Evolutionary conservation across 2,888 invertebrate genomes (phyloP).

Genomic region (Campoletis raptor): DNA sequence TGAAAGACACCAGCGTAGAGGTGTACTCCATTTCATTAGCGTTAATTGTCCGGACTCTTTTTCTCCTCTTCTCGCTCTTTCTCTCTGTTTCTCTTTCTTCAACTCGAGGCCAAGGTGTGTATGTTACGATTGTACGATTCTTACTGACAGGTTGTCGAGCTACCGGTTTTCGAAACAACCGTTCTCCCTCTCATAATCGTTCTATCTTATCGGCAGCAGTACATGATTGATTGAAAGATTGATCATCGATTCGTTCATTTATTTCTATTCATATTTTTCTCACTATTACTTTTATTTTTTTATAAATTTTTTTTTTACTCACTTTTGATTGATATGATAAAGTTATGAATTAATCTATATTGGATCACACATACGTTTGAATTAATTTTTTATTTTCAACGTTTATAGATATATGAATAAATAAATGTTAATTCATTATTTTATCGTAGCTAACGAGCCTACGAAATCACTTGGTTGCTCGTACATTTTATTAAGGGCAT

Average conservation of each 20-base stretch:
- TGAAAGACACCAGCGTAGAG: slow-evolving; percentile 72
- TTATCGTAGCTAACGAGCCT: slow-evolving; percentile 74
- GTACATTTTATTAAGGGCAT: slow-evolving; percentile 83
- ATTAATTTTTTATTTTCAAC: neutral
- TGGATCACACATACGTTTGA: slow-evolving; percentile 38
- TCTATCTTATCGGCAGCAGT: slow-evolving; percentile 51
- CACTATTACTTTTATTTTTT: slow-evolving; percentile 1
- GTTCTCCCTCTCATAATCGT: slow-evolving; percentile 40
- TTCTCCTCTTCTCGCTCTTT: slow-evolving; percentile 6
- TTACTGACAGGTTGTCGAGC: slow-evolving; percentile 60
- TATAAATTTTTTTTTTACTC: slow-evolving; percentile 23
- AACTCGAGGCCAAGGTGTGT: slow-evolving; percentile 49
- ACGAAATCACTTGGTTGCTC: slow-evolving; percentile 72
- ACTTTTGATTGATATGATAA: slow-evolving; percentile 38
- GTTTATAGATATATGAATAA: neutral
- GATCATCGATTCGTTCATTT: slow-evolving; percentile 35
- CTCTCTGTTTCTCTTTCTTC: slow-evolving; percentile 1
- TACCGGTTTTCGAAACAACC: slow-evolving; percentile 56
- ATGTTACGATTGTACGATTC: slow-evolving; percentile 41
- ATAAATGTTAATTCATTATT: slow-evolving; percentile 69
- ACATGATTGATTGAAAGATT: slow-evolving; percentile 53
- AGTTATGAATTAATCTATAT: slow-evolving; percentile 25
- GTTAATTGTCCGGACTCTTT: slow-evolving; percentile 78
- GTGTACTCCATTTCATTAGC: slow-evolving; percentile 80
- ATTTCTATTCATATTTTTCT: slow-evolving; percentile 13